Evolutionary conservation across 2,797 vertebrate genomes (phyloP).

Genomic region (Xenentodon cancila): DNA sequence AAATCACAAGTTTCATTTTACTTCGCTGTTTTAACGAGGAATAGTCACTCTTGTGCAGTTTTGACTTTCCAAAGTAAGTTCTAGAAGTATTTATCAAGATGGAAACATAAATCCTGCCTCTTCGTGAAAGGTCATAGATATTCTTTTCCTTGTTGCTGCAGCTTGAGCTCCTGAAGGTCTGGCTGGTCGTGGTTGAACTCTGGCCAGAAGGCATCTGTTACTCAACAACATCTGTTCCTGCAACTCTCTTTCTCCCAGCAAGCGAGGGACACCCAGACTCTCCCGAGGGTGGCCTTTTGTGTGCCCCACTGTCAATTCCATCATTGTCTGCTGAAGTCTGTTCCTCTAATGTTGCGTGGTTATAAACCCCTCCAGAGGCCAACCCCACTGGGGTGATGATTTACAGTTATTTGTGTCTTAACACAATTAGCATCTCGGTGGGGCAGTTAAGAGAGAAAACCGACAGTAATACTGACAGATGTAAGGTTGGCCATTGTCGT

Average conservation of each 20-base stretch:
- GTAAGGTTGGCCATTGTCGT: not conserved
- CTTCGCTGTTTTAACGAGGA: too few relatives aligned
- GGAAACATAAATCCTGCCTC: too few relatives aligned
- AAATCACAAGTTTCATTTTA: too few relatives aligned
- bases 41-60: too few relatives aligned
- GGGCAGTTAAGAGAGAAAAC: conserved; percentile 24
- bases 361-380: conserved; percentile 70
- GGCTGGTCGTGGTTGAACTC: conserved; percentile 71
- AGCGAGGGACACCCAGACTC: conserved; percentile 78
- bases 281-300: conserved; percentile 83
- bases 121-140: not conserved
- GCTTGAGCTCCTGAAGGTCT: conserved; percentile 68
- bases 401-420: conserved; percentile 59
- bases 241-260: conserved; percentile 77
- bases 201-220: conserved; percentile 83
- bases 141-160: conserved; percentile 31
- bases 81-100: too few relatives aligned
- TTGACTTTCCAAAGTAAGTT: too few relatives aligned
- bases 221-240: conserved; percentile 85
- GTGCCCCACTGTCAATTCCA: conserved; percentile 77
- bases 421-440: conserved; percentile 47
- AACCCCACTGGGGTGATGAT: conserved; percentile 52
- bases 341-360: conserved; percentile 71
- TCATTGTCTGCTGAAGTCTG: conserved; percentile 80
- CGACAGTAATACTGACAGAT: not conserved